Base-by-base conservation (phyloP, 2,797 vertebrate genomes). In the Balearica regulorum region DNA sequence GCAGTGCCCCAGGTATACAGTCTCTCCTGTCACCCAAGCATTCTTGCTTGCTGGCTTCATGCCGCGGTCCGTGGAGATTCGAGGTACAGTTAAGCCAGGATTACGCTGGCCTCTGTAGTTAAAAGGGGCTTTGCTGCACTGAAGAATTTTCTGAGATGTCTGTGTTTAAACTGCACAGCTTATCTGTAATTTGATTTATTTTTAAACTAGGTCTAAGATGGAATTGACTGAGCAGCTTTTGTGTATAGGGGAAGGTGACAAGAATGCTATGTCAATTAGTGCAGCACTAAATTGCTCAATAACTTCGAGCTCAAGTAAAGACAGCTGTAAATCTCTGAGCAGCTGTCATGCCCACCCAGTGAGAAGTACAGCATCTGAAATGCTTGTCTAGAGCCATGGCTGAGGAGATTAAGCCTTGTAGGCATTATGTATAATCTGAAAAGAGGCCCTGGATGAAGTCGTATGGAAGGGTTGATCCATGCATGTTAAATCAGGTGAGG, bases 241-340 rank as follows among this genome's bases (percentile, higher is more conserved):
- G 31, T 46, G 31, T 78, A 15, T n/a, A 61, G 28, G 22, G 19
- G 7, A 62, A 96, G 62, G 41, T 5, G 49, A n/a, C 21, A 61
- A 70, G 35, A 83, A 65, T 24, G 8, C 89, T 76, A 54, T 19
- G 11, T 26, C 21, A 89, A 71, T 78, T 81, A 96, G 39, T 9
- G 15, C 25, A 80, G 48, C 55, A 44, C 17, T 55, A 60, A 91
- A 80, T 66, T 89, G 33, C 49, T 87, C 5, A 0, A 8, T 87
- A 78, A 16, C 17, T 71, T 78, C 0, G 1, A 72, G 51, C 25
- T 87, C 13, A 55, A 65, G 31, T 55, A 86, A 68, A 62, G 61
- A 41, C 87, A 76, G 11, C 43, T 80, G 65, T 83, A 95, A 92
- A 60, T 78, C 87, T 85, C 82, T 68, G 64, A 83, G 75, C 49